phyloP scores from a whole-genome alignment of 2,888 invertebrate species.

The Pandemis heparana region DNA sequence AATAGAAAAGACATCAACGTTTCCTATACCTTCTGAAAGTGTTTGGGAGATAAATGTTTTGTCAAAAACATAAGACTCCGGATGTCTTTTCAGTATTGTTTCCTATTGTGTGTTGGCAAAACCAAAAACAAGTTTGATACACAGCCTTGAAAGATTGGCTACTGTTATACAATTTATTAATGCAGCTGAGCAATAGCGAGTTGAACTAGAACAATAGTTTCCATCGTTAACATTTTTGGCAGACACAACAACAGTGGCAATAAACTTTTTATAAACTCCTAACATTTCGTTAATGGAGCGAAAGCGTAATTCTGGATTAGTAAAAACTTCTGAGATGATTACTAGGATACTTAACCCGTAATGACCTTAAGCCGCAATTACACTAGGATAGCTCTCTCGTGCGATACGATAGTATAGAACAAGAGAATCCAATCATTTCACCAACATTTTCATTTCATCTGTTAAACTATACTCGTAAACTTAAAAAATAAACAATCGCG shows the following conservation, averaged over 20 bases:
- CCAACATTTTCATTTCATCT: too few species aligned
- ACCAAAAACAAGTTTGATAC: too few species aligned
- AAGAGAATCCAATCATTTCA: too few species aligned
- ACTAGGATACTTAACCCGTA: not conserved
- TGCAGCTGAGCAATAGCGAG: conserved; percentile 17
- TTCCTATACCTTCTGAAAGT: too few species aligned
- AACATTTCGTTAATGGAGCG: conserved; percentile 11
- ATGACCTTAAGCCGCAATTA: not conserved
- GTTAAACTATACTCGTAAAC: too few species aligned
- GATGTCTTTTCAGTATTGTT: not conserved
- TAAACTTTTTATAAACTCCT: conserved; percentile 9
- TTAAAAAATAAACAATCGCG: too few species aligned
- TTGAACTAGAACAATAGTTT: conserved; percentile 15
- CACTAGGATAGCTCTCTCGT: not conserved
- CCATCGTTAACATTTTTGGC: conserved; percentile 32
- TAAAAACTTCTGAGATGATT: not conserved
- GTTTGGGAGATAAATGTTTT: too few species aligned
- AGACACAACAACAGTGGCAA: not conserved
- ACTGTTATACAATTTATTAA: conserved; percentile 19
- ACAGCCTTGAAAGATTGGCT: not conserved
- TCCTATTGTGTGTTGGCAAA: too few species aligned
- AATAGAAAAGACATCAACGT: too few species aligned
- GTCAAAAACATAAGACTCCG: too few species aligned
- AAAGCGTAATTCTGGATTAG: not conserved
- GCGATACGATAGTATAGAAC: not conserved